Percentiles rank a stretch among this genome's conserved stretches.
Evolutionary conservation across 2,797 vertebrate genomes (phyloP).

Genomic region (Sus cebifrons): DNA sequence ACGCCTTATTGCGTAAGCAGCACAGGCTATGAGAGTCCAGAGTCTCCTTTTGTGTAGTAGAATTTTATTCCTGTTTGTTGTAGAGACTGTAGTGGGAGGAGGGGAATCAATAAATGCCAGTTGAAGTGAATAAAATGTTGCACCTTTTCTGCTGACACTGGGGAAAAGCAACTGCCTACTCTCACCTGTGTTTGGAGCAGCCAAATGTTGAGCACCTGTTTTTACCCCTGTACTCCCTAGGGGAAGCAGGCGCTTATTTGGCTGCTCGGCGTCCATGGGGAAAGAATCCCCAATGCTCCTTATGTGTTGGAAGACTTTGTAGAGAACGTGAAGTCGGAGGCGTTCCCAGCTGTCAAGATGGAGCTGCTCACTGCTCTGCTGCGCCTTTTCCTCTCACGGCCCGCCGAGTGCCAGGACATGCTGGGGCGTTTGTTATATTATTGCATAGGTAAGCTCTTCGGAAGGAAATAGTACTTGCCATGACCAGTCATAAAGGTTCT

Average conservation of each 20-base stretch:
- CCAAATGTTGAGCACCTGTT: background rate
- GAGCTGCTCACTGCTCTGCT: slow-evolving; percentile 95
- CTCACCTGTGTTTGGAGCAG: background rate
- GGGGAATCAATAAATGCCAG: background rate
- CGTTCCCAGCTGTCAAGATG: slow-evolving; percentile 93
- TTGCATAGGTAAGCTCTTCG: slow-evolving; percentile 93
- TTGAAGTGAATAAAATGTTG: background rate
- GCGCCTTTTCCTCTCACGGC: slow-evolving; percentile 95
- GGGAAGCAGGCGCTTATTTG: slow-evolving; percentile 97
- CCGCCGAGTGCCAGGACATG: slow-evolving; percentile 97
- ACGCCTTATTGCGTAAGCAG: background rate
- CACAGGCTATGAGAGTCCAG: background rate
- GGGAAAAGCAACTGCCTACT: background rate
- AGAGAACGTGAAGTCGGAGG: slow-evolving; percentile 93
- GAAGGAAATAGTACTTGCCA: background rate
- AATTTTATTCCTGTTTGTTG: background rate
- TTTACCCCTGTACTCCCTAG: slow-evolving; percentile 86
- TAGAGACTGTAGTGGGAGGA: background rate
- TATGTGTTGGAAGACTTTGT: slow-evolving; percentile 96
- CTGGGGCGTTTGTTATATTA: slow-evolving; percentile 95
- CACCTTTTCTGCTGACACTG: background rate
- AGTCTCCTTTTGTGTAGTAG: background rate
- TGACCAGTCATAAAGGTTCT: background rate
- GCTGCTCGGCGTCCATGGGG: slow-evolving; percentile 95
- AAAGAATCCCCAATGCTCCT: slow-evolving; percentile 93